Conservation (phyloP, 2,888 invertebrate species). For the Nephrotoma appendiculata region DNA sequence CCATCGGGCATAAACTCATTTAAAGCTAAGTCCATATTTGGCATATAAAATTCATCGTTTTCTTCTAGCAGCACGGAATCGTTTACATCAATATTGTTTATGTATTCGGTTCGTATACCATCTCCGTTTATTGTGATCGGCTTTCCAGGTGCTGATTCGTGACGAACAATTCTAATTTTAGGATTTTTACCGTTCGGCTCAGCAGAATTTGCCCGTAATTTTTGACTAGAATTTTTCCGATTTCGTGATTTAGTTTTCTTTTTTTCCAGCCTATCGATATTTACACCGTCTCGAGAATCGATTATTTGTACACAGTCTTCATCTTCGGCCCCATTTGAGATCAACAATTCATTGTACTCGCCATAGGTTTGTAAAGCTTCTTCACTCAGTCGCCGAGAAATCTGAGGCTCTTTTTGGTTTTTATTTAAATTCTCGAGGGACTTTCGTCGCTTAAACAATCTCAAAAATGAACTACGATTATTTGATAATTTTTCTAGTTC, state of each 20-base stretch:
- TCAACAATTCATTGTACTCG: conserved; percentile 42
- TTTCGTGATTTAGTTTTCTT: conserved; percentile 12
- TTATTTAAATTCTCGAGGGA: conserved; percentile 47
- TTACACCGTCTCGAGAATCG: conserved; percentile 16
- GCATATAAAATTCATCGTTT: conserved; percentile 36
- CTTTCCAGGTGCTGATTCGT: conserved; percentile 27
- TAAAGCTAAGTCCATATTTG: conserved; percentile 33
- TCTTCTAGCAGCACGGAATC: conserved; percentile 41
- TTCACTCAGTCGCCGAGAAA: conserved; percentile 58
- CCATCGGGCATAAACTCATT: conserved; percentile 33
- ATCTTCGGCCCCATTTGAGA: conserved; percentile 24
- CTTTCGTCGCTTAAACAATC: conserved; percentile 36
- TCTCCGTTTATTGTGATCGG: conserved; percentile 24
- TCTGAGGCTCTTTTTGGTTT: conserved; percentile 38
- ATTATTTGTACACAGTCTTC: conserved; percentile 35
- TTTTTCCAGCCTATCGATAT: conserved; percentile 18
- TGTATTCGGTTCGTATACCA: background rate
- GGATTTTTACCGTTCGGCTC: conserved; percentile 8
- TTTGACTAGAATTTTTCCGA: conserved; percentile 7
- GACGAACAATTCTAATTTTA: conserved; percentile 29
- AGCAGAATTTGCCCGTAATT: conserved; percentile 20
- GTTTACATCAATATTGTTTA: conserved; percentile 23
- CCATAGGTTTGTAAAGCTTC: conserved; percentile 48
- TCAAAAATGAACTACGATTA: background rate
- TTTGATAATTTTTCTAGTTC: background rate